Evolutionary conservation across 2,888 invertebrate genomes (phyloP).

Genomic region (Hypsopygia costalis): DNA sequence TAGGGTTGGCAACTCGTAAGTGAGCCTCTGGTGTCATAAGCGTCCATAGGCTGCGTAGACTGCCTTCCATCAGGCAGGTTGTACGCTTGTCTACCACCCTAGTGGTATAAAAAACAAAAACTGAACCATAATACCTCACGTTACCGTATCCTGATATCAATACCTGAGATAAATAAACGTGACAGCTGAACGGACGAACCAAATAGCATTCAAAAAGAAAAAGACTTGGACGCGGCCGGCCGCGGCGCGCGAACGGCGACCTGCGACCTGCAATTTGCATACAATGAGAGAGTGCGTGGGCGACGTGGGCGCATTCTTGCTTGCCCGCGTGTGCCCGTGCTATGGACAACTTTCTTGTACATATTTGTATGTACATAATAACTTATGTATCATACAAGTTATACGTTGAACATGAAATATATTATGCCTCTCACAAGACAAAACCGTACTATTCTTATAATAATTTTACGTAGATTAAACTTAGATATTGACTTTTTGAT

Average conservation of each 20-base stretch:
- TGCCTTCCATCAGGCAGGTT: too few species aligned
- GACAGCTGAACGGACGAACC: conserved; percentile 24
- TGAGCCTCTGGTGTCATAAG: too few species aligned
- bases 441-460: too few species aligned
- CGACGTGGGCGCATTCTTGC: conserved; percentile 50
- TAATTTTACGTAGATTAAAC: too few species aligned
- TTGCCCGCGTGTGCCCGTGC: conserved; percentile 28
- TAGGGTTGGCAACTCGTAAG: too few species aligned
- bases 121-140: too few species aligned
- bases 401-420: too few species aligned
- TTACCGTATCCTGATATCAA: conserved; percentile 2
- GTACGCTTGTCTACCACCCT: too few species aligned
- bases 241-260: conserved; percentile 54
- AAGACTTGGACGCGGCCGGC: conserved; percentile 19
- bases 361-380: conserved; percentile 10
- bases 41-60: too few species aligned
- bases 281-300: conserved; percentile 70
- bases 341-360: conserved; percentile 22
- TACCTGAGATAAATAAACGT: conserved; percentile 9
- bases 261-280: conserved; percentile 77
- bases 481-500: too few species aligned
- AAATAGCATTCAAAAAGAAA: conserved; percentile 35
- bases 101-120: too few species aligned
- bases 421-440: too few species aligned
- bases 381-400: neutral